These are phyloP conservation scores for Acleris emargana DNA, from an alignment of 2,888 invertebrate genomes.

Conservation along the genomic window DNA sequence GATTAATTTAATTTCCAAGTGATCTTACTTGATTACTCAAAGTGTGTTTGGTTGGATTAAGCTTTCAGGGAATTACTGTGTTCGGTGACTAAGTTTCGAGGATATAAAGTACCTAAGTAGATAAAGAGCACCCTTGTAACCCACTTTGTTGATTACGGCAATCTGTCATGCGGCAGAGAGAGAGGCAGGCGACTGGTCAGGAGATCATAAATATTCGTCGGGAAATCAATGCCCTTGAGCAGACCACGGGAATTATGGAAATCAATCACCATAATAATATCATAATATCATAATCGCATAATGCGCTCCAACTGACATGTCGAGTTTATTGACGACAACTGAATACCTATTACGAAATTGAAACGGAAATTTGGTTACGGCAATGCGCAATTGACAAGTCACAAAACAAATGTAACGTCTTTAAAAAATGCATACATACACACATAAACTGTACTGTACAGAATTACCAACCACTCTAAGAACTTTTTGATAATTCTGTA, in stretches of 20 bases:
- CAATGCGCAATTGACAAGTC: too few species aligned
- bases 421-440: too few species aligned
- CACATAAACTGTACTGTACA: too few species aligned
- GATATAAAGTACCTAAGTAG: conserved; percentile 61
- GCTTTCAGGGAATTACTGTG: conserved; percentile 36
- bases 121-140: conserved; percentile 65
- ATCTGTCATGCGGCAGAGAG: conserved; percentile 59
- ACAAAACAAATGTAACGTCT: too few species aligned
- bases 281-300: too few species aligned
- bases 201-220: conserved; percentile 46
- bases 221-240: conserved; percentile 14
- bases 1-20: conserved; percentile 50
- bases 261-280: conserved; percentile 30
- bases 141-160: conserved; percentile 63
- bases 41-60: conserved; percentile 43
- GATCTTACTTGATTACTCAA: conserved; percentile 55
- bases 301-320: conserved; percentile 1
- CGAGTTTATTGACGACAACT: neutral
- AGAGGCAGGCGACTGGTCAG: conserved; percentile 44
- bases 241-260: conserved; percentile 23
- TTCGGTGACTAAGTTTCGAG: conserved; percentile 54
- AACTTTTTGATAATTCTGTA: too few species aligned
- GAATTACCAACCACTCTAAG: too few species aligned
- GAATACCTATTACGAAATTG: neutral
- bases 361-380: too few species aligned